A percentile compares a stretch with the other conserved stretches of the same genome.
Conservation (phyloP, 2,113 vertebrate species). For the Nansenia antarctica region DNA sequence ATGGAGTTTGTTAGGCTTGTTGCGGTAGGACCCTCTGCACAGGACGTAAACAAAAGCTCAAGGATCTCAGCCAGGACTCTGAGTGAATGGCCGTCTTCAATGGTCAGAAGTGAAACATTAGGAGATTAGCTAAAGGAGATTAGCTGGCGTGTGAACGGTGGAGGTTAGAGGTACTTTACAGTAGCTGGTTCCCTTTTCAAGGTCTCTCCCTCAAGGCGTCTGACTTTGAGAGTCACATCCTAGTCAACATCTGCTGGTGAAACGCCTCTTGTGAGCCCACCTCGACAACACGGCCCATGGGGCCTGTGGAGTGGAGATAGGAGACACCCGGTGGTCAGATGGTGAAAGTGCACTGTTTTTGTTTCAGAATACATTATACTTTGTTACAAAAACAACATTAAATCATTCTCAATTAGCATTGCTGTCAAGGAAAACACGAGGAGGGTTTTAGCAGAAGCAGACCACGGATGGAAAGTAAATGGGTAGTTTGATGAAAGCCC, state of each 20-base stretch:
- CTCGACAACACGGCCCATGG: background rate
- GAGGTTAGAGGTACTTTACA: background rate
- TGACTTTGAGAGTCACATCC: slow-evolving; percentile 34
- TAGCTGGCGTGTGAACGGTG: background rate
- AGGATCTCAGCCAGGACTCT: no score
- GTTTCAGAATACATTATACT: slow-evolving; percentile 6
- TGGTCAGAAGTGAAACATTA: no score
- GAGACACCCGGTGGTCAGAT: slow-evolving; percentile 65
- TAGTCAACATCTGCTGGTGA: slow-evolving; percentile 66
- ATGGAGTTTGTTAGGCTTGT: no score
- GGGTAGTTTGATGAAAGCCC: slow-evolving; percentile 16
- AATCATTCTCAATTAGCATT: slow-evolving; percentile 29
- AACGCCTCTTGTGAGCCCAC: slow-evolving; percentile 47
- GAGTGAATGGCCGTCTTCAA: no score
- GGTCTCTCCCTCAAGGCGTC: slow-evolving; percentile 23
- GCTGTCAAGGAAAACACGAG: slow-evolving; percentile 21
- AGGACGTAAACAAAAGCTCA: background rate
- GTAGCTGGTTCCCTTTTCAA: slow-evolving; percentile 22
- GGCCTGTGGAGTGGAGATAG: slow-evolving; percentile 22
- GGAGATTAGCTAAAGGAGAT: background rate
- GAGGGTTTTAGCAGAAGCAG: slow-evolving; percentile 4
- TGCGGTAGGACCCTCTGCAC: background rate
- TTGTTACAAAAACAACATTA: slow-evolving; percentile 23
- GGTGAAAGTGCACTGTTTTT: slow-evolving; percentile 7
- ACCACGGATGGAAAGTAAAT: background rate